Percentiles rank a stretch among this genome's conserved stretches.
Evolutionary conservation across 2,797 vertebrate genomes (phyloP).

Genomic region (Vespertilio murinus): DNA sequence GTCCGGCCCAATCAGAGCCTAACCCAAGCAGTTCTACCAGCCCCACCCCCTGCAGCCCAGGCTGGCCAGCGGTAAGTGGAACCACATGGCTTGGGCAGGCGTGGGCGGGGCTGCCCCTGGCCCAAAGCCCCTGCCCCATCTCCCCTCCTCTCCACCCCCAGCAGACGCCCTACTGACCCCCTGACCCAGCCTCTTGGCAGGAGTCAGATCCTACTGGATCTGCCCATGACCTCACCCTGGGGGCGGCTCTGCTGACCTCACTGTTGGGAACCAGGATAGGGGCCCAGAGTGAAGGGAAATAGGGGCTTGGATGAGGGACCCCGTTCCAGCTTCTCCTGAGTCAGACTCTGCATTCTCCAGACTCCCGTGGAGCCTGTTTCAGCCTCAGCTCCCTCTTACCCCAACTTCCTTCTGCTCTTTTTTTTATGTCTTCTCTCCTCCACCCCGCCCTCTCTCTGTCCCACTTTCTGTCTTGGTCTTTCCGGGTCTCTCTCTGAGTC

Average conservation of each 20-base stretch:
- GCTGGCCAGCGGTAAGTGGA: slow-evolving; percentile 65
- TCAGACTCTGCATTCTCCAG: not conserved
- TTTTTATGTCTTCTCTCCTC: not conserved
- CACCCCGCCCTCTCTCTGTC: not conserved
- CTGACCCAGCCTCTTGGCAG: slow-evolving; percentile 74
- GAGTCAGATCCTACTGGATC: slow-evolving; percentile 2
- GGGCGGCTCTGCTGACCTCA: slow-evolving; percentile 54
- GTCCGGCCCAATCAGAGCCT: not conserved
- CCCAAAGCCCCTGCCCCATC: not conserved
- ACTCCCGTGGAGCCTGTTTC: not conserved
- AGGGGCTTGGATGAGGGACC: not conserved
- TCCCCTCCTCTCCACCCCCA: not conserved
- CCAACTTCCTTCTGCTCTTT: not conserved
- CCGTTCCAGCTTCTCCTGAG: not conserved
- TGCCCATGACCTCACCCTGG: slow-evolving; percentile 60
- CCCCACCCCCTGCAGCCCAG: slow-evolving; percentile 31
- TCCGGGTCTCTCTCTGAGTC: not conserved
- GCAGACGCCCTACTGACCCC: slow-evolving; percentile 70
- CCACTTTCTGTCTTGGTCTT: not conserved
- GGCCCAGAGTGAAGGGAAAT: not conserved
- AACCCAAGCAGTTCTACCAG: slow-evolving; percentile 2
- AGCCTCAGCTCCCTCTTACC: not conserved
- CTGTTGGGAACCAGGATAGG: not conserved
- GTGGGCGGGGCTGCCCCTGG: slow-evolving; percentile 44
- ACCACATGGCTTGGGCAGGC: slow-evolving; percentile 69